These are phyloP conservation scores for Leptoteleia sp. DNA, from an alignment of 1,140 invertebrate species.

Conservation along the genomic window DNA sequence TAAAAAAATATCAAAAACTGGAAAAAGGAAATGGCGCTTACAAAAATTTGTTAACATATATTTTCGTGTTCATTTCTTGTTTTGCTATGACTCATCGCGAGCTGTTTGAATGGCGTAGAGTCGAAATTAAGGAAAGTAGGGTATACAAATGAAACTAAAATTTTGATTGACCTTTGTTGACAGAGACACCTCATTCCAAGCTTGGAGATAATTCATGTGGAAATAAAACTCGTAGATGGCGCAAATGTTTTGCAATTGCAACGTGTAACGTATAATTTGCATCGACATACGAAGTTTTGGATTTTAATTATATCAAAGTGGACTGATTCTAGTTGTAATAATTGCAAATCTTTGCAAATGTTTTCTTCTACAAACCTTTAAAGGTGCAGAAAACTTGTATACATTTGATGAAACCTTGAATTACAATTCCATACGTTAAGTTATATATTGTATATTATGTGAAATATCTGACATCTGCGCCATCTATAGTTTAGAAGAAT, in stretches of 20 bases:
- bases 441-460: background rate
- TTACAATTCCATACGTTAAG: background rate
- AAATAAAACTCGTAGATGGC: slow-evolving; percentile 20
- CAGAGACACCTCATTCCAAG: background rate
- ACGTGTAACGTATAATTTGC: no score
- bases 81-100: slow-evolving; percentile 11
- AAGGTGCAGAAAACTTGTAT: slow-evolving; percentile 7
- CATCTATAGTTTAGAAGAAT: slow-evolving; percentile 1
- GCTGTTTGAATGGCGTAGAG: slow-evolving; percentile 19
- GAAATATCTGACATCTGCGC: background rate
- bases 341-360: slow-evolving; percentile 12
- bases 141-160: background rate
- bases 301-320: slow-evolving; percentile 14
- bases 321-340: slow-evolving; percentile 7
- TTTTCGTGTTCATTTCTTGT: background rate
- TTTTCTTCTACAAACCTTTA: slow-evolving; percentile 5
- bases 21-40: slow-evolving; percentile 49
- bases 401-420: slow-evolving; percentile 7
- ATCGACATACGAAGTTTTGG: no score
- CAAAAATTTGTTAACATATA: slow-evolving; percentile 21
- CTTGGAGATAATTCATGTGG: background rate
- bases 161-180: slow-evolving; percentile 2
- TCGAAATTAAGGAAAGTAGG: slow-evolving; percentile 17
- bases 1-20: slow-evolving; percentile 63
- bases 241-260: background rate